Conservation (phyloP, 2,888 invertebrate genomes). For the Mechanitis messenoides region DNA sequence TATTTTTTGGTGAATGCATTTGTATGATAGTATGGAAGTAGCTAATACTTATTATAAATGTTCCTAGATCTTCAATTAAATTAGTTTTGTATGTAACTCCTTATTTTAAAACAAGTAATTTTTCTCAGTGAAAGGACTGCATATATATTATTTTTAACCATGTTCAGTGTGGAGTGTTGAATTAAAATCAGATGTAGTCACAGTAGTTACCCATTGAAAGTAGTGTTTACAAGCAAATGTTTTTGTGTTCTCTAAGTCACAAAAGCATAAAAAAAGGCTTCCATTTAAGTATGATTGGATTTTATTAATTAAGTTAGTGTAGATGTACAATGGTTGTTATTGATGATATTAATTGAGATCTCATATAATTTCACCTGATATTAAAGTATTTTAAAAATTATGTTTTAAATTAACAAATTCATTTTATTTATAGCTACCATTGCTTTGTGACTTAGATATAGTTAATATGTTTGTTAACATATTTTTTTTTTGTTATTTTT, state of each 20-base stretch:
- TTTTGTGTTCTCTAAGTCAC: slow-evolving; percentile 56
- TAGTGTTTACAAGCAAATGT: slow-evolving; percentile 22
- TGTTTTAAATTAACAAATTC: slow-evolving; percentile 8
- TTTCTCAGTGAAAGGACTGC: slow-evolving; percentile 30
- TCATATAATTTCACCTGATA: slow-evolving; percentile 26
- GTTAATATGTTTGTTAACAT: slow-evolving; percentile 70
- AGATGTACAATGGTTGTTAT: slow-evolving; percentile 26
- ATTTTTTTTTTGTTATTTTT: slow-evolving; percentile 69
- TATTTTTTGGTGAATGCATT: slow-evolving; percentile 62
- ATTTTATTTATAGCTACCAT: slow-evolving; percentile 20
- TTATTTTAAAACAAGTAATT: slow-evolving; percentile 11
- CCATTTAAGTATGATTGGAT: slow-evolving; percentile 20
- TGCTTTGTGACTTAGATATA: slow-evolving; percentile 67
- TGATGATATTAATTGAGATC: slow-evolving; percentile 25
- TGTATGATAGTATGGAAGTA: slow-evolving; percentile 45
- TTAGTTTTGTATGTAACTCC: slow-evolving; percentile 48
- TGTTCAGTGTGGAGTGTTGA: not conserved
- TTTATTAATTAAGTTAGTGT: slow-evolving; percentile 24
- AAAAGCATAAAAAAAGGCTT: slow-evolving; percentile 37
- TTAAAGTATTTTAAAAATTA: slow-evolving; percentile 18
- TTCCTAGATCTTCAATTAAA: slow-evolving; percentile 57
- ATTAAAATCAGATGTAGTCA: not conserved
- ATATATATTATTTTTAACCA: not conserved
- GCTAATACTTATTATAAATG: slow-evolving; percentile 50
- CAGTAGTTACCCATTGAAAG: slow-evolving; percentile 4